phyloP scores from a whole-genome alignment of 2,888 invertebrate genomes.

The Schizaphis graminum region DNA sequence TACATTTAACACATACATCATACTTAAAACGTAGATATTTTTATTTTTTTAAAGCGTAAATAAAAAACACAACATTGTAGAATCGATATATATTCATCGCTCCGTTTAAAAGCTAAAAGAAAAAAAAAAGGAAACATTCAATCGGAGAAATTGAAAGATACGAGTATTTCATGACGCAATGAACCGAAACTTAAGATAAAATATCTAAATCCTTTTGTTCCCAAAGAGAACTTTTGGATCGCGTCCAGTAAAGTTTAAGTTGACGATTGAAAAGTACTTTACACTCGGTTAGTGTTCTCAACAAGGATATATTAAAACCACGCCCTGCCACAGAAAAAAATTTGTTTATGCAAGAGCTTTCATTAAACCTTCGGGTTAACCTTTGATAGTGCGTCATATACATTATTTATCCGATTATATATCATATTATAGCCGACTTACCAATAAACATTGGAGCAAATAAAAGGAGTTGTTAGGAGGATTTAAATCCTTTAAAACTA shows the following conservation, averaged over 20 bases:
- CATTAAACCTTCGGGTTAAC: constrained; percentile 7
- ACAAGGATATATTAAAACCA: constrained; percentile 50
- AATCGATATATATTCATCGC: background rate
- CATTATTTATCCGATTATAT: background rate
- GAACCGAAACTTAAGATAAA: constrained; percentile 63
- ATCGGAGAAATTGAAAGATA: constrained; percentile 48
- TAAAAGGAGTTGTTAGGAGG: background rate
- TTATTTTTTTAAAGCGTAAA: background rate
- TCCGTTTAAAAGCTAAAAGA: background rate
- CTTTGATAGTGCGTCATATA: background rate
- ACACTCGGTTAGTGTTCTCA: constrained; percentile 39
- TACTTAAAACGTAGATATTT: no score
- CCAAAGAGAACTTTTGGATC: constrained; percentile 53
- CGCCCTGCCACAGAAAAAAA: background rate
- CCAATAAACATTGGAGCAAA: background rate
- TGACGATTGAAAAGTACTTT: constrained; percentile 55
- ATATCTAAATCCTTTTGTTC: constrained; percentile 52
- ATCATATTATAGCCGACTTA: background rate
- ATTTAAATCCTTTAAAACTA: background rate
- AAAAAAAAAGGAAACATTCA: constrained; percentile 28
- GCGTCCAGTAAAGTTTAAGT: constrained; percentile 56
- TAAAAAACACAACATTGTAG: background rate
- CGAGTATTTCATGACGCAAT: constrained; percentile 49
- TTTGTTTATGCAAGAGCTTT: constrained; percentile 15
- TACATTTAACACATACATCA: no score